phyloP scores from a whole-genome alignment of 2,888 invertebrate genomes.

The Seira sanloemensis region DNA sequence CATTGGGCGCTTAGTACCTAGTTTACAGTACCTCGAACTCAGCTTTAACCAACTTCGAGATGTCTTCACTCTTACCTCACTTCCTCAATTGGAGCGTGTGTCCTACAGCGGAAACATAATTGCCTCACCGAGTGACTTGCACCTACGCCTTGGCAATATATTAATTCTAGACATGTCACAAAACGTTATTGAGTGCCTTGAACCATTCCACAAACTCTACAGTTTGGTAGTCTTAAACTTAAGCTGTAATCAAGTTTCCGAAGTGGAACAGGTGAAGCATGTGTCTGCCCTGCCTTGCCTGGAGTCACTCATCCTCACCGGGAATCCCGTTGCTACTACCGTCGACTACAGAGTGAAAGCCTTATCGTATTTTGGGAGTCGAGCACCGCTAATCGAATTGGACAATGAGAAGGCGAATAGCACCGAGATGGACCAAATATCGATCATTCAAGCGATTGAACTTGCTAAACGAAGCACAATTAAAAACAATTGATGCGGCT shows the following conservation, averaged over 20 bases:
- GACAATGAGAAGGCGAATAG: constrained; percentile 92
- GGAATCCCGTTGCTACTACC: constrained; percentile 90
- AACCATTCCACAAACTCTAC: constrained; percentile 88
- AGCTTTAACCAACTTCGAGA: constrained; percentile 70
- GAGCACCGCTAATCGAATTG: constrained; percentile 88
- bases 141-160: constrained; percentile 91
- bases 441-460: constrained; percentile 91
- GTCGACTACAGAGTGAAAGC: constrained; percentile 94
- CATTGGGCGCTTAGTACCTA: constrained; percentile 68
- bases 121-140: constrained; percentile 84
- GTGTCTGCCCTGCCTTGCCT: constrained; percentile 90
- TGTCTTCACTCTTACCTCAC: constrained; percentile 82
- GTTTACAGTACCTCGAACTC: constrained; percentile 67
- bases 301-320: constrained; percentile 89
- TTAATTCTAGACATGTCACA: constrained; percentile 89
- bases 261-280: constrained; percentile 87
- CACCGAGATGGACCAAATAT: constrained; percentile 93
- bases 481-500: too few relatives aligned
- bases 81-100: constrained; percentile 86
- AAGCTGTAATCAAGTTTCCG: constrained; percentile 83
- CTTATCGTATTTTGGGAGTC: constrained; percentile 88
- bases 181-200: constrained; percentile 85
- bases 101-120: constrained; percentile 89
- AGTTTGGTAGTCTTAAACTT: constrained; percentile 88
- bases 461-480: constrained; percentile 77